phyloP scores from a whole-genome alignment of 2,113 vertebrate species.

The Setophaga kirtlandii region DNA sequence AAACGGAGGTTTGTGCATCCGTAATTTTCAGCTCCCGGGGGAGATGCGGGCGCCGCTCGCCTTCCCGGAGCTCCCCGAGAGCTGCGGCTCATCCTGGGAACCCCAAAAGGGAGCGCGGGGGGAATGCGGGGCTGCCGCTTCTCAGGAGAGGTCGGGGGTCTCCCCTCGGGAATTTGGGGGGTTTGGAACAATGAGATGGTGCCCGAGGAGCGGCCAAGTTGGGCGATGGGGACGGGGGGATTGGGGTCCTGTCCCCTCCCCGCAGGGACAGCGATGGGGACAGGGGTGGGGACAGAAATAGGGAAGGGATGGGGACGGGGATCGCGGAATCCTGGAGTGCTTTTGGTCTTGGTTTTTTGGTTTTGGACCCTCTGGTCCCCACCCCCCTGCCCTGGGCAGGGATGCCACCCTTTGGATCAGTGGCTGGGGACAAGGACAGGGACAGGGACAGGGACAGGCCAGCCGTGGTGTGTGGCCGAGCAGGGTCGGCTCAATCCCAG shows the following conservation, averaged over 20 bases:
- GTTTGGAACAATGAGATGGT: neutral
- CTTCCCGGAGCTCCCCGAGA: neutral
- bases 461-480: neutral
- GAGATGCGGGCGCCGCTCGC: neutral
- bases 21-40: neutral
- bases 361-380: neutral
- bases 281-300: too few relatives aligned
- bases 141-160: neutral
- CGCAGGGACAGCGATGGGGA: neutral
- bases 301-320: neutral
- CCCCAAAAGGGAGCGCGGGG: neutral
- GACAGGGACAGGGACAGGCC: neutral
- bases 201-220: neutral
- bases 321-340: neutral
- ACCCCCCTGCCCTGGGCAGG: neutral
- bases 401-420: neutral
- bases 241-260: neutral
- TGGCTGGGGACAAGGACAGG: neutral
- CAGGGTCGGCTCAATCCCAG: neutral
- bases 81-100: neutral
- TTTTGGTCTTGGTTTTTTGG: neutral
- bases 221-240: neutral
- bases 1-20: rapidly evolving
- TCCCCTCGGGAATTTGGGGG: neutral
- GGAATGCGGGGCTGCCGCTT: neutral